Evolutionary conservation across 2,113 vertebrate genomes (phyloP), one percentile per base, ranked within the genome.

Genomic region (Xyrauchen texanus): DNA sequence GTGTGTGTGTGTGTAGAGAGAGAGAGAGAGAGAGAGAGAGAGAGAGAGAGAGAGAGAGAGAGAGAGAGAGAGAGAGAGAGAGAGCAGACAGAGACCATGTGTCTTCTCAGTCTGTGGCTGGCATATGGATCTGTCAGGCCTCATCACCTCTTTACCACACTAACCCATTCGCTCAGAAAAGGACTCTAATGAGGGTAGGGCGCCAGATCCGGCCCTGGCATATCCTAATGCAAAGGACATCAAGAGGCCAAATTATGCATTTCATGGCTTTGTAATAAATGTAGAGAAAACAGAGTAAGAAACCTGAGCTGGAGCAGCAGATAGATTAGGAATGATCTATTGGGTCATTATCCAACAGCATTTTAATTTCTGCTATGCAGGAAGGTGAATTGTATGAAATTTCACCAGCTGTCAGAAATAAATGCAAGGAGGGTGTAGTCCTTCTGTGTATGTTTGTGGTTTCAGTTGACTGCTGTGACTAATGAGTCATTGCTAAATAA

Each of bases 71-170:
- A n/a, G 21, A 34, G 21, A 34, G 21, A 34, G 21, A 34, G 21
- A 34, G 21, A 34, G 21, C n/a, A n/a, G n/a, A n/a, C n/a, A 34
- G 21, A 34, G 21, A 34, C 10, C 47, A 42, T 53, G 72, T 69
- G 62, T 64, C 42, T 64, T 51, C 5, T 53, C 63, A 57, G 57
- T 65, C n/a, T 78, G 51, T 68, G 76, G n/a, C 21, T 58, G 16
- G 45, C 76, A 67, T 77, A 77, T 77, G 76, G 76, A 68, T 60
- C 69, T 72, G 69, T 72, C 42, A 72, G 76, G 76, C 64, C 65
- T 61, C 65, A 68, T 68, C 52, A 78, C 55, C 65, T 77, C 45
- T 60, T 60, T 68, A 49, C 65, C 76, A 68, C 76, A 67, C 52
- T 58, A 46, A 60, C 7, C 16, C 65, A 60, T 10, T 60, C 16